phyloP scores from a whole-genome alignment of 2,113 vertebrate species.

The Octodon degus region DNA sequence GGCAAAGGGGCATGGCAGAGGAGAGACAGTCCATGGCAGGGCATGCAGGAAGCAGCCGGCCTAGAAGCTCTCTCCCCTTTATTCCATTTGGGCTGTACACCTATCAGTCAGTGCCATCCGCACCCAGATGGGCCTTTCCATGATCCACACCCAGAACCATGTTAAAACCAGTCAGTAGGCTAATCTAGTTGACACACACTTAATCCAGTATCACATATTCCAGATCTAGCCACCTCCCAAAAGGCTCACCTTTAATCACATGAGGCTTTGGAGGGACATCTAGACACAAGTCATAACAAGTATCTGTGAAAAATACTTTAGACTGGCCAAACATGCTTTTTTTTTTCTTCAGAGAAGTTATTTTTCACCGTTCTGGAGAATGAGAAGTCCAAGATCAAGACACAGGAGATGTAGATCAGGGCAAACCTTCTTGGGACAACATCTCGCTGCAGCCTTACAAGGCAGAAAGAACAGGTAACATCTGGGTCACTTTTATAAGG shows the following conservation, averaged over 20 bases:
- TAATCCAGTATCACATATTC: background rate
- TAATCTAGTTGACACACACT: background rate
- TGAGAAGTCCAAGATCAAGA: background rate
- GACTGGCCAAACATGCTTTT: background rate
- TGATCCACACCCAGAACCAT: background rate
- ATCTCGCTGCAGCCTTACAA: background rate
- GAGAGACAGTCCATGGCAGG: background rate
- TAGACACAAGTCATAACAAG: background rate
- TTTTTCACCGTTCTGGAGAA: background rate
- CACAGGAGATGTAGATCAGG: background rate
- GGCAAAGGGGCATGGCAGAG: background rate
- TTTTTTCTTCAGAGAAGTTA: background rate
- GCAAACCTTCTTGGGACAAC: background rate
- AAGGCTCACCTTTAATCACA: background rate
- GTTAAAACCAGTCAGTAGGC: background rate
- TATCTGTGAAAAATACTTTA: background rate
- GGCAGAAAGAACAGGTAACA: background rate
- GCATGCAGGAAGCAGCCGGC: background rate
- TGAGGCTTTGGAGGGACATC: background rate
- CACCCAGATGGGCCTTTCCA: background rate
- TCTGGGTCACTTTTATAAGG: background rate
- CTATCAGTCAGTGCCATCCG: background rate
- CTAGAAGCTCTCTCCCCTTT: background rate
- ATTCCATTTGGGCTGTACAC: background rate
- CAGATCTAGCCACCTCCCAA: background rate